These are phyloP conservation scores for Panthera uncia DNA, from an alignment of 2,113 vertebrate genomes.

Conservation along the genomic window DNA sequence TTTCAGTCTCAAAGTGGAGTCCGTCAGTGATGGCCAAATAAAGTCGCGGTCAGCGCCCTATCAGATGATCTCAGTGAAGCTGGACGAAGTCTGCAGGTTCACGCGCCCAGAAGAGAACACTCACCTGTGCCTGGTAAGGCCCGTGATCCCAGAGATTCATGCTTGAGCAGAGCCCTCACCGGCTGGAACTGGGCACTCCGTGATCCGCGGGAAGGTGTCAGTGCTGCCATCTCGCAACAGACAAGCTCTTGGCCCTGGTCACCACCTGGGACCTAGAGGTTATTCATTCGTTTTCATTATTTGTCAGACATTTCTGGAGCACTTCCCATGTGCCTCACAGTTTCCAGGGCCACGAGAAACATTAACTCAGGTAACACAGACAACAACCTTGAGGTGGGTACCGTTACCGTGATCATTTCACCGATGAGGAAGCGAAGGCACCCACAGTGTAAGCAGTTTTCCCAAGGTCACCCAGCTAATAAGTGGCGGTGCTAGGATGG, in stretches of 20 bases:
- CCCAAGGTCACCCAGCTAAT: background rate
- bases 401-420: background rate
- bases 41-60: background rate
- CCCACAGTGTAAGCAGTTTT: background rate
- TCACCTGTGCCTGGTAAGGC: constrained; percentile 54
- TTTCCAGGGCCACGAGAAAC: background rate
- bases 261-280: constrained; percentile 44
- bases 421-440: background rate
- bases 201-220: background rate
- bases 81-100: background rate
- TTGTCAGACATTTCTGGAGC: background rate
- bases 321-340: background rate
- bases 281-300: background rate
- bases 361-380: background rate
- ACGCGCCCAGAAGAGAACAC: background rate
- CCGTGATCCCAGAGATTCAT: background rate
- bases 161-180: background rate
- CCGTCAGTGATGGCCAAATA: background rate
- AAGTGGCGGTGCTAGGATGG: no score
- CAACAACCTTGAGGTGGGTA: background rate
- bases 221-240: background rate
- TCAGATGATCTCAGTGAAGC: background rate
- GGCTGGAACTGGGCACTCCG: constrained; percentile 15
- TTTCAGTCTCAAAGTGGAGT: background rate
- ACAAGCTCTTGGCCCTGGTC: constrained; percentile 18